These are phyloP conservation scores for Lanius ludovicianus DNA, from an alignment of 2,113 vertebrate genomes.

Conservation along the genomic window DNA sequence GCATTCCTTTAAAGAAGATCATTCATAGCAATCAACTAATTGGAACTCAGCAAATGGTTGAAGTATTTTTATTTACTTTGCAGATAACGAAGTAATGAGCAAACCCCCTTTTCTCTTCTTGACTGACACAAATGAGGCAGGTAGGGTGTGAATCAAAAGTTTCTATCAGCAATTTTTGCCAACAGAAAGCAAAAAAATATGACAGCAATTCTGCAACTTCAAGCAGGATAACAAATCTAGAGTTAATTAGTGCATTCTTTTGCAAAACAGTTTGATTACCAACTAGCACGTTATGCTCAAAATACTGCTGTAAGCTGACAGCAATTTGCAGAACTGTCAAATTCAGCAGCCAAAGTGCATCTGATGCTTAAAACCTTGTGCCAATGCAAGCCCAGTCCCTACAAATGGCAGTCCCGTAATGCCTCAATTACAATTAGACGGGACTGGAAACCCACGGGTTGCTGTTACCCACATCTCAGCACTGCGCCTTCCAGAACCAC, in stretches of 20 bases:
- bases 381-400: neutral
- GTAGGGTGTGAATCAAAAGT: conserved; percentile 73
- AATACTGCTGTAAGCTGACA: conserved; percentile 52
- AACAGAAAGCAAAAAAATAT: conserved; percentile 38
- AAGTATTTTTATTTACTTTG: conserved; percentile 78
- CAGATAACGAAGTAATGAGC: conserved; percentile 49
- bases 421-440: neutral
- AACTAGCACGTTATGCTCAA: conserved; percentile 11
- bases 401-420: neutral
- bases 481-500: neutral
- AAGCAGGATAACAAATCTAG: conserved; percentile 55
- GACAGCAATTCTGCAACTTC: conserved; percentile 60
- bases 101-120: conserved; percentile 30
- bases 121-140: conserved; percentile 70
- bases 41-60: conserved; percentile 67
- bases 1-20: conserved; percentile 73
- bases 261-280: conserved; percentile 64
- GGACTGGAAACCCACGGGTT: neutral
- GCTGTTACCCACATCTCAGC: neutral
- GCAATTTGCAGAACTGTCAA: conserved; percentile 64
- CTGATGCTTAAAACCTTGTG: conserved; percentile 2
- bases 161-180: conserved; percentile 67
- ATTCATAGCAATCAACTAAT: conserved; percentile 76
- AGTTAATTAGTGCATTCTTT: conserved; percentile 56
- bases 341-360: conserved; percentile 27